Evolutionary conservation across 2,797 vertebrate genomes (phyloP).

Genomic region (Oophaga sylvatica): DNA sequence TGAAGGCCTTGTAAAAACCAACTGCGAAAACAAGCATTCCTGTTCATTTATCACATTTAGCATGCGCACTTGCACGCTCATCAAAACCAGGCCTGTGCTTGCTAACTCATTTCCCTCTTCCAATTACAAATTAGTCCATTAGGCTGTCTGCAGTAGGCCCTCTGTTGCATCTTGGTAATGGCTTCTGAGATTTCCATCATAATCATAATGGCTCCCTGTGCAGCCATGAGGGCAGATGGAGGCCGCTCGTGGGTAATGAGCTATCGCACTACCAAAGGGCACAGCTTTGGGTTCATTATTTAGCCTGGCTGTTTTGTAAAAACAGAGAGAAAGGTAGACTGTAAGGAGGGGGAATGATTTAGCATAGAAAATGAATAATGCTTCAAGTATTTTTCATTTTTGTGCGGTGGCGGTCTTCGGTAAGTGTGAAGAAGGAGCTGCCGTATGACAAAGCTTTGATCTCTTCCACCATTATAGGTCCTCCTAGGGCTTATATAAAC

Average conservation of each 20-base stretch:
- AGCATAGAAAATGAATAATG: slow-evolving; percentile 83
- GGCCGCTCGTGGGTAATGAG: slow-evolving; percentile 99
- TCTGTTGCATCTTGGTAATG: slow-evolving; percentile 98
- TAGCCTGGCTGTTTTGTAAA: slow-evolving; percentile 84
- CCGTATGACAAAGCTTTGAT: slow-evolving; percentile 59
- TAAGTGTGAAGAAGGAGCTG: slow-evolving; percentile 32
- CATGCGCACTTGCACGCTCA: slow-evolving; percentile 88
- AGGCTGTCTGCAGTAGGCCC: slow-evolving; percentile 98
- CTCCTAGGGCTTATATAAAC: slow-evolving; percentile 55
- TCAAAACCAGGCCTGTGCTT: slow-evolving; percentile 88
- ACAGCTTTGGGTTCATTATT: slow-evolving; percentile 94
- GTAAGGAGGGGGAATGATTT: slow-evolving; percentile 78
- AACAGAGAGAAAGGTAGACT: slow-evolving; percentile 82
- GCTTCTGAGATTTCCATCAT: slow-evolving; percentile 99
- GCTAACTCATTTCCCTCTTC: slow-evolving; percentile 96
- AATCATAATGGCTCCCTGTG: slow-evolving; percentile 98
- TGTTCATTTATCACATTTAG: slow-evolving; percentile 92
- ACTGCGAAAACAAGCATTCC: slow-evolving; percentile 86
- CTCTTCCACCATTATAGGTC: slow-evolving; percentile 54
- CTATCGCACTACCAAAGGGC: slow-evolving; percentile 92
- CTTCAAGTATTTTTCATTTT: slow-evolving; percentile 78
- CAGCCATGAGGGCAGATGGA: slow-evolving; percentile 99
- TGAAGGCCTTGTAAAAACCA: slow-evolving; percentile 80
- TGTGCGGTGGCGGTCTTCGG: slow-evolving; percentile 62
- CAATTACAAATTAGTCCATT: slow-evolving; percentile 99